Evolutionary conservation across 2,113 vertebrate species (phyloP).

Genomic region (Oreocharis arfaki): DNA sequence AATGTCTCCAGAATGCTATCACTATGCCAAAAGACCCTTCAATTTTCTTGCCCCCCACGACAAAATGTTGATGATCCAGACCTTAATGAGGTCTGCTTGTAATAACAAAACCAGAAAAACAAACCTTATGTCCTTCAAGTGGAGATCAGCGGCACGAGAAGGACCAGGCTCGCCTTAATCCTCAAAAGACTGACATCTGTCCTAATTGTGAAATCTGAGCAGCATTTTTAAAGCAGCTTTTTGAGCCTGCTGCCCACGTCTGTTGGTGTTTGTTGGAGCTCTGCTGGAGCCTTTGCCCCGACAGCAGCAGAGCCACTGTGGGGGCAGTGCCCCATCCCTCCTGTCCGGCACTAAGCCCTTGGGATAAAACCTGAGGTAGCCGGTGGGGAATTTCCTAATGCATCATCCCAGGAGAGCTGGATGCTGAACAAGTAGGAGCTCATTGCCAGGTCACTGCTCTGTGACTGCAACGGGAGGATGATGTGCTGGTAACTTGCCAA

Average conservation of each 20-base stretch:
- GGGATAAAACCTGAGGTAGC: background rate
- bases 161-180: background rate
- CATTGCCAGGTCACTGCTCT: background rate
- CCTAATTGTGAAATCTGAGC: slow-evolving; percentile 7
- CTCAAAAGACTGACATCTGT: slow-evolving; percentile 21
- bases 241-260: background rate
- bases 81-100: background rate
- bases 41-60: background rate
- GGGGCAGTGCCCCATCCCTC: background rate
- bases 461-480: background rate
- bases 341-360: rapidly evolving
- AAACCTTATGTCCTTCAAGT: background rate
- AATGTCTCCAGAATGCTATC: background rate
- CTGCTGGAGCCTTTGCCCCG: background rate
- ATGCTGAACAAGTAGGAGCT: slow-evolving; percentile 16
- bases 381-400: slow-evolving; percentile 2
- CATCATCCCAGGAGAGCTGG: background rate
- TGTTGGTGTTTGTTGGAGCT: background rate
- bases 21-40: background rate
- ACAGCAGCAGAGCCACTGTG: background rate
- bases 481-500: background rate
- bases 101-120: background rate
- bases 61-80: background rate
- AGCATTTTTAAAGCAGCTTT: background rate
- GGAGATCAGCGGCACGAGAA: background rate